Percentiles rank a stretch among this genome's conserved stretches.
Conservation (phyloP, 2,113 vertebrate species). For the Andinoacara biseriatus region DNA sequence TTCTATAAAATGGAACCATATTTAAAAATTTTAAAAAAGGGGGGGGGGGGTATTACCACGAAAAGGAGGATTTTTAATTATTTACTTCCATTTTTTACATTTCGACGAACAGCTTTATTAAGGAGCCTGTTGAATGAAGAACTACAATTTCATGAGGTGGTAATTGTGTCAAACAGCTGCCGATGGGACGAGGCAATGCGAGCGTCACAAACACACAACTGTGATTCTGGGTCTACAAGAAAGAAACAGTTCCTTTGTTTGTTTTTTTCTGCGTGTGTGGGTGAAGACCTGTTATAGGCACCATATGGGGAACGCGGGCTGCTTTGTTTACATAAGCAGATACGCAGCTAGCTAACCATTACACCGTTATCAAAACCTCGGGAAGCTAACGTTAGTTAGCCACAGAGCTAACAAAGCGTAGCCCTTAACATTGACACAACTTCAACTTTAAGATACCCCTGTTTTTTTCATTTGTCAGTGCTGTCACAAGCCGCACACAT, state of each 20-base stretch:
- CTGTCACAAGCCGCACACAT: not conserved
- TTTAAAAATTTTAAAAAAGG: not conserved
- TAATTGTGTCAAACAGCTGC: not conserved
- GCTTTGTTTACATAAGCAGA: conserved; percentile 51
- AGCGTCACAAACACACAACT: not conserved
- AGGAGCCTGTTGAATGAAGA: not conserved
- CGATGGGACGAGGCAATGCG: not conserved
- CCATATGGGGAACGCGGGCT: accelerated
- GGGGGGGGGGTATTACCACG: not conserved
- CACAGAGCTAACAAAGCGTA: conserved; percentile 57
- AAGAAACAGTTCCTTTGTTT: not conserved
- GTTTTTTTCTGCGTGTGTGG: no score
- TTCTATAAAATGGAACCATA: not conserved
- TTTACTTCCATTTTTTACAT: not conserved
- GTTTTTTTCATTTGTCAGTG: not conserved
- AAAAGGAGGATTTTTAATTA: not conserved
- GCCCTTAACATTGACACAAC: not conserved
- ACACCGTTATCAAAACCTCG: conserved; percentile 6
- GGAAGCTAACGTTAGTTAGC: conserved; percentile 55
- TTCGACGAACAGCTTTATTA: not conserved
- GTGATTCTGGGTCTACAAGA: not conserved
- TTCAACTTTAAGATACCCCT: not conserved
- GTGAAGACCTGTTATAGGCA: not conserved
- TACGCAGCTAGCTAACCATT: conserved; percentile 4
- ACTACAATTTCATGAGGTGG: not conserved